Conservation (phyloP, 2,888 invertebrate species). For the Leistus spinibarbis region DNA sequence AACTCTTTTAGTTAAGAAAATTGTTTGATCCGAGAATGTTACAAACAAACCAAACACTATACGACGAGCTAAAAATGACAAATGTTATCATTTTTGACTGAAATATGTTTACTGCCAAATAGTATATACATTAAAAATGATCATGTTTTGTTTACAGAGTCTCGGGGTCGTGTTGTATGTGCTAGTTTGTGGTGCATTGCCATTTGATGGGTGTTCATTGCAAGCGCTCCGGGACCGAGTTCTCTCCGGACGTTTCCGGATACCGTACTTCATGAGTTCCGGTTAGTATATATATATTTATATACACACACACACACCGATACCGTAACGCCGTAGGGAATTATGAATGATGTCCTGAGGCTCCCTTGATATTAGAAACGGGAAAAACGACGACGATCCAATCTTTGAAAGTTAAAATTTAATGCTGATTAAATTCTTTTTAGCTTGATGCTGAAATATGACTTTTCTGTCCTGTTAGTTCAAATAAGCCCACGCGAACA, state of each 20-base stretch:
- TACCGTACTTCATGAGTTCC: constrained; percentile 98
- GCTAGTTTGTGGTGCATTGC: constrained; percentile 92
- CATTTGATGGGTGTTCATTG: constrained; percentile 93
- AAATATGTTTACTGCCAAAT: too few species aligned
- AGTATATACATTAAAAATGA: constrained; percentile 12
- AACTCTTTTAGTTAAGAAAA: too few species aligned
- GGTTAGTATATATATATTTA: constrained; percentile 63
- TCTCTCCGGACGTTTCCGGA: constrained; percentile 91
- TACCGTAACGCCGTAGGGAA: background rate
- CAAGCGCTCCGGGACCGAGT: constrained; percentile 91
- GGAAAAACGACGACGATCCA: background rate
- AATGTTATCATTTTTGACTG: too few species aligned
- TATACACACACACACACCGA: background rate
- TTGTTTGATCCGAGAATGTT: too few species aligned
- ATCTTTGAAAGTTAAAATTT: background rate
- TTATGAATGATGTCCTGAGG: background rate
- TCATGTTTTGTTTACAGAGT: constrained; percentile 69
- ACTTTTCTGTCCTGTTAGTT: background rate
- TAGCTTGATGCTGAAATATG: background rate
- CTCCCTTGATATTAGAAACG: background rate
- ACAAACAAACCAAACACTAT: too few species aligned
- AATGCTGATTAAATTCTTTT: background rate
- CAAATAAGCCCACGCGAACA: background rate
- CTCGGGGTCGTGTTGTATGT: constrained; percentile 96
- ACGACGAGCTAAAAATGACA: too few species aligned